Evolutionary conservation across 1,140 invertebrate genomes (phyloP).

Genomic region (Cyclina sinensis): DNA sequence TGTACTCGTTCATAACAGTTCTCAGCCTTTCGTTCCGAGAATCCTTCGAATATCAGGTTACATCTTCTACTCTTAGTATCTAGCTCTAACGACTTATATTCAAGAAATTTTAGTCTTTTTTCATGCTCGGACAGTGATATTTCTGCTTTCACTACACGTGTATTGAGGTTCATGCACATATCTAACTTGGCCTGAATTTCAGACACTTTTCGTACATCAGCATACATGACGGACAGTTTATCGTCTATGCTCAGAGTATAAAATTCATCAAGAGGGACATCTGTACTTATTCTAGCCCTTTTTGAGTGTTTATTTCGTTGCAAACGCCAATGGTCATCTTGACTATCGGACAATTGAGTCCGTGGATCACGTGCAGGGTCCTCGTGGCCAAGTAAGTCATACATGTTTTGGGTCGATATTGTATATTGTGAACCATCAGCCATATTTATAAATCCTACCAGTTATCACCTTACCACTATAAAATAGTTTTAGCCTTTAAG

Average conservation of each 20-base stretch:
- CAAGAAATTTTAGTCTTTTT: slow-evolving; percentile 3
- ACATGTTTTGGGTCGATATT: neutral
- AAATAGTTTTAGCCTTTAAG: too few species aligned
- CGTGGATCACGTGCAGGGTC: neutral
- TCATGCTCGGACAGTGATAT: neutral
- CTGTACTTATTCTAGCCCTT: neutral
- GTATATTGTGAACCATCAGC: slow-evolving; percentile 10
- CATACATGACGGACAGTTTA: neutral
- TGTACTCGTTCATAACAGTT: neutral
- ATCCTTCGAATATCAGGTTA: slow-evolving; percentile 7
- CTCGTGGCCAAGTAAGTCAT: too few species aligned
- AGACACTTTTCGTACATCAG: neutral
- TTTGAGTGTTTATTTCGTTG: slow-evolving; percentile 9
- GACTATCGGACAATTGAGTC: neutral
- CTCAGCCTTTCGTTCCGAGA: neutral
- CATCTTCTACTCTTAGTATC: slow-evolving; percentile 10
- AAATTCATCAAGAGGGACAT: neutral
- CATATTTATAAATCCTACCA: too few species aligned
- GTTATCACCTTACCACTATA: too few species aligned
- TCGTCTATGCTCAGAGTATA: neutral
- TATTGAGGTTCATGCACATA: neutral
- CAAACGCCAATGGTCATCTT: slow-evolving; percentile 23
- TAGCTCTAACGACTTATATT: slow-evolving; percentile 19
- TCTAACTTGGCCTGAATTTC: neutral
- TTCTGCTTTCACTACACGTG: neutral